A percentile compares a stretch with the other conserved stretches of the same genome.
Evolutionary conservation across 2,888 invertebrate species (phyloP).

Genomic region (Ormyrus labotus): DNA sequence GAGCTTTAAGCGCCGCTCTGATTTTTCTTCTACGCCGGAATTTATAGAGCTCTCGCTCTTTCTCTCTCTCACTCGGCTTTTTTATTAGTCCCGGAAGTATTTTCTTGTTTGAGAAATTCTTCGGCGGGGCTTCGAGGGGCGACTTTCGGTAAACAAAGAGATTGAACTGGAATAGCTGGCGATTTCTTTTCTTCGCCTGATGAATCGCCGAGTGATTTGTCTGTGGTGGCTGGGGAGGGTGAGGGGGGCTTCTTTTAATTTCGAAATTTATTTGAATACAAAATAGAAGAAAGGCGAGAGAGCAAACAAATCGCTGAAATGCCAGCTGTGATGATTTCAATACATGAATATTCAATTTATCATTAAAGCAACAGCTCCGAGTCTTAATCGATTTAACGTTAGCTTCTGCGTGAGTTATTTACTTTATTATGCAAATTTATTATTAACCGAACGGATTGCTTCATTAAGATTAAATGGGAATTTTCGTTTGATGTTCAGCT

Average conservation of each 20-base stretch:
- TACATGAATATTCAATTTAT: constrained; percentile 16
- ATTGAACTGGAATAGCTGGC: not conserved
- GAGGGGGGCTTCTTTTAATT: too few relatives aligned
- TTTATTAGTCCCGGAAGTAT: too few relatives aligned
- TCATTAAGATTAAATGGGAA: not conserved
- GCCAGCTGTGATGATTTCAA: not conserved
- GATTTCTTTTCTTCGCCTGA: not conserved
- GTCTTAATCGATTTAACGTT: not conserved
- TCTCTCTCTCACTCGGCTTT: not conserved
- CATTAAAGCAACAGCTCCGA: constrained; percentile 3
- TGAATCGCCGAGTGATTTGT: not conserved
- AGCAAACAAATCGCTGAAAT: too few relatives aligned
- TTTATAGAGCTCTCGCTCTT: not conserved
- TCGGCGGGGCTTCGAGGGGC: too few relatives aligned
- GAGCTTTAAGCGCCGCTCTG: not conserved
- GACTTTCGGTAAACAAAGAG: not conserved
- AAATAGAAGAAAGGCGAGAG: too few relatives aligned
- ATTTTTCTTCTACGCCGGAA: constrained; percentile 2
- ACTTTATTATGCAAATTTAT: not conserved
- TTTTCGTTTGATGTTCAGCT: constrained; percentile 1
- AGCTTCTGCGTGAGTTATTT: not conserved
- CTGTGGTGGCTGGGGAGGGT: too few relatives aligned
- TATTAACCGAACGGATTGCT: constrained; percentile 2
- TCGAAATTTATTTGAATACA: too few relatives aligned
- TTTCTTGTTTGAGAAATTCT: too few relatives aligned